phyloP scores from a whole-genome alignment of 2,113 vertebrate species.

The Perca schrenkii region DNA sequence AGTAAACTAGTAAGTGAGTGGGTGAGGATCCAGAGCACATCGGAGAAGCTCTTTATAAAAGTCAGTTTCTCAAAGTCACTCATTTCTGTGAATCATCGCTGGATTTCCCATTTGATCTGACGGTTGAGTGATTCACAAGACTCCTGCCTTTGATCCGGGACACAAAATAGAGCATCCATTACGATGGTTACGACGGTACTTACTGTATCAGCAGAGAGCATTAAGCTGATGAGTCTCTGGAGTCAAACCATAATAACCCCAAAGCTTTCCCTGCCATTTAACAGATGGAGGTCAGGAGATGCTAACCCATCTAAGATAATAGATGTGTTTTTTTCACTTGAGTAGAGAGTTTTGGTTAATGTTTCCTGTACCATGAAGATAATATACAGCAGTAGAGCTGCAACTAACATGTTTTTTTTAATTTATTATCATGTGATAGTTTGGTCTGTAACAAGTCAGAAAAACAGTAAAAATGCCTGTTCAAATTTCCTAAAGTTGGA shows the following conservation, averaged over 20 bases:
- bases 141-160: constrained; percentile 21
- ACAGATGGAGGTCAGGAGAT: neutral
- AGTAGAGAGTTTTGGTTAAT: neutral
- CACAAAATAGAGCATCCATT: neutral
- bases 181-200: neutral
- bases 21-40: constrained; percentile 27
- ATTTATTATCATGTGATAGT: neutral
- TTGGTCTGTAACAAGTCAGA: neutral
- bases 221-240: neutral
- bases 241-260: neutral
- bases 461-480: neutral
- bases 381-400: neutral
- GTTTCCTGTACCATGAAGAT: neutral
- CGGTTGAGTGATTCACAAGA: constrained; percentile 70
- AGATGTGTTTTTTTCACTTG: neutral
- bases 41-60: constrained; percentile 42
- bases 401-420: neutral
- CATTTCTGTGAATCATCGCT: constrained; percentile 75
- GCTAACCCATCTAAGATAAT: neutral
- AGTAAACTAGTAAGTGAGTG: constrained; percentile 2
- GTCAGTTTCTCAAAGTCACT: constrained; percentile 65
- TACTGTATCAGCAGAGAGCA: neutral
- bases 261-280: neutral
- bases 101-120: constrained; percentile 71
- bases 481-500: neutral